Base-by-base conservation (phyloP, 1,140 invertebrate species). In the Antheraea mylitta region DNA sequence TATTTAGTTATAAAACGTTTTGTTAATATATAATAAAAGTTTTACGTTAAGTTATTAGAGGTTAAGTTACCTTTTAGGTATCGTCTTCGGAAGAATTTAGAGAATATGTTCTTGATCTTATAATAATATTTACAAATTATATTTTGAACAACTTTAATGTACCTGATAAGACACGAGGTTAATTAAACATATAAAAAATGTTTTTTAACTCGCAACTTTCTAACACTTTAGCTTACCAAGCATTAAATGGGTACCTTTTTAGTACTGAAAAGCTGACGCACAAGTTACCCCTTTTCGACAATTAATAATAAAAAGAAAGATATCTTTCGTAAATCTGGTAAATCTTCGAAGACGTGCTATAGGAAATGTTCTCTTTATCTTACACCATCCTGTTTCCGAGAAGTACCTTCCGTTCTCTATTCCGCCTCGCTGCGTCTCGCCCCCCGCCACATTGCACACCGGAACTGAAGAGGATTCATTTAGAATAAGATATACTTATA, bases 291-390 rank as follows among this genome's bases (percentile, higher is more conserved):
- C 16, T 53, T 53, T 53, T 53, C 16, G 45, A 53, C 16, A 16
- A 16, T 13, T 16, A 16, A 53, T 61, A 61, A 1, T 61, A 61
- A 22, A 61, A 18, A 18, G 19, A 59, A 59, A 59, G 58, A 18
- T 59, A 59, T 18, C 18, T 18, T 19, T 61, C 22, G 10, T 61
- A 89, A 88, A 86, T 83, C 86, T 87, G 82, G 80, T 88, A 90
- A 90, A 89, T 88, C 85, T 88, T 79, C 80, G 80, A 80, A 87
- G 85, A 87, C 78, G 78, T 78, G 83, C 81, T 80, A 85, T 82
- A 89, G 87, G 87, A 90, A 89, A 91, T 89, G 83, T 89, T 87
- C 87, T 83, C 87, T 89, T 89, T 91, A 89, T 91, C 89, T 91
- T 89, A 85, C 82, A 87, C 89, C 85, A 89, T 89, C 89, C 86